These are phyloP conservation scores for Onychorhynchus coronatus DNA, from an alignment of 2,113 vertebrate species.

Conservation along the genomic window DNA sequence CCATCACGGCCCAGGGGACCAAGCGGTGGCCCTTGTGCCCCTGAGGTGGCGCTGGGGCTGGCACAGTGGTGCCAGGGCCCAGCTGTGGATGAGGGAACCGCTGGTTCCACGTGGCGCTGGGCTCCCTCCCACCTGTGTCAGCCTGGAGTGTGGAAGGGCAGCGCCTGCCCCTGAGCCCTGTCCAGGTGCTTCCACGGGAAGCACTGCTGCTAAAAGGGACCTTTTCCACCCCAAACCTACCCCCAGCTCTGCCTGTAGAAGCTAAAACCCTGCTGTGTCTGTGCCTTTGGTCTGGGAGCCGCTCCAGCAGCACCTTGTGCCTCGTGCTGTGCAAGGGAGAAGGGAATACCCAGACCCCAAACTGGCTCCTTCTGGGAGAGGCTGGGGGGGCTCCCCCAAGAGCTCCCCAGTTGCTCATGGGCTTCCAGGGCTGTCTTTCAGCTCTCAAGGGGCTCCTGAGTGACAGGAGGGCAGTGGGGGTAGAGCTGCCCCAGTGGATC, in stretches of 20 bases:
- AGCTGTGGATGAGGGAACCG: background rate
- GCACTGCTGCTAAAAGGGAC: background rate
- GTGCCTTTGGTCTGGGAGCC: fast-evolving
- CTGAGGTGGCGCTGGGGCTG: background rate
- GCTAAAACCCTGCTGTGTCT: background rate
- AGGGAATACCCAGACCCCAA: fast-evolving
- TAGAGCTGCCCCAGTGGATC: background rate
- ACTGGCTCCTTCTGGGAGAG: background rate
- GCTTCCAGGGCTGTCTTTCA: background rate
- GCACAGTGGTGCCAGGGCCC: background rate
- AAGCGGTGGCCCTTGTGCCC: fast-evolving
- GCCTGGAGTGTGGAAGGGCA: fast-evolving
- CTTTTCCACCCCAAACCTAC: background rate
- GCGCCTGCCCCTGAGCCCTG: background rate
- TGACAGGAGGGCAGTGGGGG: background rate
- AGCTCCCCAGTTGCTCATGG: background rate
- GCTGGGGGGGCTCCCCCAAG: fast-evolving
- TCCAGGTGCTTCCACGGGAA: fast-evolving
- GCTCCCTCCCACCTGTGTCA: background rate
- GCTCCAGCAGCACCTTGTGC: background rate
- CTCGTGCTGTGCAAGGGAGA: fast-evolving
- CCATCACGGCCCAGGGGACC: fast-evolving
- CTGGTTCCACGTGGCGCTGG: fast-evolving
- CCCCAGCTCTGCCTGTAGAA: background rate
- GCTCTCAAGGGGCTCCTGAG: background rate